These are phyloP conservation scores for Bugulina stolonifera DNA, from an alignment of 2,888 invertebrate species.

Conservation along the genomic window DNA sequence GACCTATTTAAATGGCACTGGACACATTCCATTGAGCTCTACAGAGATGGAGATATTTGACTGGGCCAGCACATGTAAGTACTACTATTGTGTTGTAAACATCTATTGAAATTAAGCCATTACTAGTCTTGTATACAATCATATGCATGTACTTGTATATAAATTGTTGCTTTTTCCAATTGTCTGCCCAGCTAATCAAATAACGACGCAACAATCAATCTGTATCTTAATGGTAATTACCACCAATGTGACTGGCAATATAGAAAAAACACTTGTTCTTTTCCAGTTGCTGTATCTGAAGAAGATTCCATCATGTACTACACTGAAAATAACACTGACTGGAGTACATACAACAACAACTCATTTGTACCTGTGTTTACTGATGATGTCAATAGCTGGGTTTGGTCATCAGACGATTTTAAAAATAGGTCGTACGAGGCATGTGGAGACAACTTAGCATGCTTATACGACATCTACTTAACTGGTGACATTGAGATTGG, in stretches of 20 bases:
- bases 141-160: no score
- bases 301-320: constrained; percentile 4
- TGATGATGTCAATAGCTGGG: background rate
- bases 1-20: constrained; percentile 6
- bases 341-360: background rate
- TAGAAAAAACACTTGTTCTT: background rate
- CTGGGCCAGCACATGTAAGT: constrained; percentile 24
- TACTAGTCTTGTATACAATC: no score
- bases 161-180: no score
- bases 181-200: no score
- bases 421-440: background rate
- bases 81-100: no score
- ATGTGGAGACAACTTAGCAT: background rate
- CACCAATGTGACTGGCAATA: no score
- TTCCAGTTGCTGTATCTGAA: constrained; percentile 4
- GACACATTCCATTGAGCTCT: background rate
- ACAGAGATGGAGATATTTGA: constrained; percentile 20
- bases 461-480: background rate
- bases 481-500: background rate
- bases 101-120: no score
- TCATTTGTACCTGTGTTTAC: constrained; percentile 1
- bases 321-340: background rate
- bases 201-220: no score
- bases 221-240: no score
- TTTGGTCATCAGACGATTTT: background rate